phyloP scores from a whole-genome alignment of 2,888 invertebrate genomes.

The Rutpela maculata region DNA sequence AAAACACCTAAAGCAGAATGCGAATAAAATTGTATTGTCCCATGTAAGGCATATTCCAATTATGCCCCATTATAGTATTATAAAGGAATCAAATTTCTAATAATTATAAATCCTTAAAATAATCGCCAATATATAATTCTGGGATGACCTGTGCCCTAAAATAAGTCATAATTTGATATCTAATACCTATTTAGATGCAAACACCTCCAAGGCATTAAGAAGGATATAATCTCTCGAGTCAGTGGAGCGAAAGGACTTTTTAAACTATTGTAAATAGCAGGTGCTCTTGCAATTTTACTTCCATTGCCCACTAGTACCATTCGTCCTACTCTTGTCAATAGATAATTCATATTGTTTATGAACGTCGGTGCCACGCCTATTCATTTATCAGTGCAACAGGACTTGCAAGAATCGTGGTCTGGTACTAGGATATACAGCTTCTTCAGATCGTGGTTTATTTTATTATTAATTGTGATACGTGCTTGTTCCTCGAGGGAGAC shows the following conservation, averaged over 20 bases:
- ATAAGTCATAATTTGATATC: slow-evolving; percentile 40
- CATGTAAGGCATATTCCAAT: slow-evolving; percentile 56
- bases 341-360: slow-evolving; percentile 67
- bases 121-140: slow-evolving; percentile 35
- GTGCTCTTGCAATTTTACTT: slow-evolving; percentile 52
- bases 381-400: slow-evolving; percentile 62
- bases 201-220: slow-evolving; percentile 24
- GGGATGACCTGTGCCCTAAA: slow-evolving; percentile 50
- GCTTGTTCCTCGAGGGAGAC: slow-evolving; percentile 8
- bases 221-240: slow-evolving; percentile 50
- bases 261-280: slow-evolving; percentile 48
- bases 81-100: slow-evolving; percentile 43
- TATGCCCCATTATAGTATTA: slow-evolving; percentile 30
- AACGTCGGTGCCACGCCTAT: slow-evolving; percentile 61
- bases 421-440: slow-evolving; percentile 52
- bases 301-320: slow-evolving; percentile 62
- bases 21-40: slow-evolving; percentile 49
- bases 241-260: slow-evolving; percentile 50
- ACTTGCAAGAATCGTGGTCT: slow-evolving; percentile 53
- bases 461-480: slow-evolving; percentile 18
- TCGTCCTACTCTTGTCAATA: slow-evolving; percentile 67
- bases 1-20: slow-evolving; percentile 37
- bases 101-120: slow-evolving; percentile 46
- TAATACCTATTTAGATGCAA: slow-evolving; percentile 36
- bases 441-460: slow-evolving; percentile 42